Evolutionary conservation across 2,888 invertebrate genomes (phyloP).

Genomic region (Tanytarsus gracilentus): DNA sequence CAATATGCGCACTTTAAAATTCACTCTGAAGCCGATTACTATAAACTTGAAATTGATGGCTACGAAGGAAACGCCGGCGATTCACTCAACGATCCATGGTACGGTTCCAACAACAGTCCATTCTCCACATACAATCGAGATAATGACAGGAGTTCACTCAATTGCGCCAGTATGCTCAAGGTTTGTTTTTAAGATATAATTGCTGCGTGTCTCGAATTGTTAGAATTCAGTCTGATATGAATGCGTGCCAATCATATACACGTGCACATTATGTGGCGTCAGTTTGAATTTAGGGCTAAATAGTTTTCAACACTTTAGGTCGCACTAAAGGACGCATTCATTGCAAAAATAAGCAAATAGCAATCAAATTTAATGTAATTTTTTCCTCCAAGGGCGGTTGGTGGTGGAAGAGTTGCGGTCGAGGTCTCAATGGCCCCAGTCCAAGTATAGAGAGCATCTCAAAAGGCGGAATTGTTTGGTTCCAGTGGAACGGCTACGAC

Average conservation of each 20-base stretch:
- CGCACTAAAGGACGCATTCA: background rate
- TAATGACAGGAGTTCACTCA: conserved; percentile 81
- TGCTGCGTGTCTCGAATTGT: background rate
- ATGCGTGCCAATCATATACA: no score
- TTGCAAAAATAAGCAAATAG: background rate
- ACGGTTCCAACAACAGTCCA: conserved; percentile 86
- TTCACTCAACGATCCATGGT: conserved; percentile 88
- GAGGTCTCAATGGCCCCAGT: conserved; percentile 81
- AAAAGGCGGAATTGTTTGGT: conserved; percentile 89
- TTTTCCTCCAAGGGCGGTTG: conserved; percentile 58
- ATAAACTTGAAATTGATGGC: conserved; percentile 84
- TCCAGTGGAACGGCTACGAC: conserved; percentile 92
- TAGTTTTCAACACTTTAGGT: background rate
- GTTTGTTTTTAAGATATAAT: conserved; percentile 32
- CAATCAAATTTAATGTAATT: background rate
- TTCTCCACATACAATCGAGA: conserved; percentile 90
- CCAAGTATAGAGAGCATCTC: conserved; percentile 82
- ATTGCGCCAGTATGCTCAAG: conserved; percentile 88
- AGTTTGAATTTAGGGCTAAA: background rate
- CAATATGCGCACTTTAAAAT: conserved; percentile 89
- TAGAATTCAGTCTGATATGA: no score
- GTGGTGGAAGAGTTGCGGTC: conserved; percentile 93
- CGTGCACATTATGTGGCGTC: background rate
- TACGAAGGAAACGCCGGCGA: conserved; percentile 88
- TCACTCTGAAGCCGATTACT: conserved; percentile 83